Evolutionary conservation across 23 tunicate species (phyloP), one percentile per base, ranked within the genome.

Genomic region (Ascidia mentula): DNA sequence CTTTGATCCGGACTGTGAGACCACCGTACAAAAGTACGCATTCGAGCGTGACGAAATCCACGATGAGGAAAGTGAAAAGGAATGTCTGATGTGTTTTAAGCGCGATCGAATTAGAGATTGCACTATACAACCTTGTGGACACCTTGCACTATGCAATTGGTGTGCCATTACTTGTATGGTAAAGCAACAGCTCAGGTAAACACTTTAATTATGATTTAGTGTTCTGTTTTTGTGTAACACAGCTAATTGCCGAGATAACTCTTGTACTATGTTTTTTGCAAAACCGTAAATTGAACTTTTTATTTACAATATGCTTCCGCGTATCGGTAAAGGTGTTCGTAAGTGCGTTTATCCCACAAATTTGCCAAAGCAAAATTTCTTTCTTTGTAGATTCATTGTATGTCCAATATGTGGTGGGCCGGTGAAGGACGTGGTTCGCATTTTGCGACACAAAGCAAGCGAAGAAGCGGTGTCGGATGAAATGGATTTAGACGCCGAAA

Each of bases 331-430:
- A n/a, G n/a, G n/a, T n/a, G n/a, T n/a, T n/a, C n/a, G n/a, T n/a
- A n/a, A n/a, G n/a, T n/a, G n/a, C n/a, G n/a, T n/a, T n/a, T n/a
- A n/a, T n/a, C n/a, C n/a, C n/a, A n/a, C n/a, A n/a, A n/a, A n/a
- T n/a, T n/a, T n/a, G n/a, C n/a, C n/a, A n/a, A n/a, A n/a, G n/a
- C n/a, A n/a, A n/a, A n/a, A n/a, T n/a, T n/a, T n/a, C 18, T 13
- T 12, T 8, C 18, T 69, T 72, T n/a, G n/a, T n/a, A 90, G 96
- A 78, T 90, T 84, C 84, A 90, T 90, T 42, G 96, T 90, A 34
- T 90, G 96, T 45, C 96, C 96, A 15, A 69, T 85, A 30, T 90
- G 96, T 61, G 96, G 96, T 34, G 96, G 96, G 15, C 96, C 96
- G 3, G 96, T 90, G 1, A 40, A 83, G 7, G 96, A 90, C 65